A percentile compares a stretch with the other conserved stretches of the same genome.
Conservation (phyloP, 2,113 vertebrate genomes). For the Scopus umbretta region DNA sequence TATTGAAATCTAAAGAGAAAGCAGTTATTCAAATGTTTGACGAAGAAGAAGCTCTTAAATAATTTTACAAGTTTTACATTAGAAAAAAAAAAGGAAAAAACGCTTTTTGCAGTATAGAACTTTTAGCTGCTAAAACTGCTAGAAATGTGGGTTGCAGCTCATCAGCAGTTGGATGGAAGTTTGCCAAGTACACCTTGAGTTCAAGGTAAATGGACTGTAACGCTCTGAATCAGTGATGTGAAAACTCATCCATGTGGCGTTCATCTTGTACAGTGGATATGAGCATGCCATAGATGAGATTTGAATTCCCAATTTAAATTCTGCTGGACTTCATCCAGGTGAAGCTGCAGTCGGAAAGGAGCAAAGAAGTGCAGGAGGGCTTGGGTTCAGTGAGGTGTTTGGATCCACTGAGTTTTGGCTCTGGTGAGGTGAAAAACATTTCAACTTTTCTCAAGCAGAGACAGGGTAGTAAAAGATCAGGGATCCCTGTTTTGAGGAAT, state of each 20-base stretch:
- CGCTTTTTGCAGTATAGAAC: background rate
- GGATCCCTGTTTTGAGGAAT: background rate
- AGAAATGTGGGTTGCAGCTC: background rate
- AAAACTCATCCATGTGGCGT: background rate
- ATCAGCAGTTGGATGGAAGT: background rate
- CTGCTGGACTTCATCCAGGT: background rate
- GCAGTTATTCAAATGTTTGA: background rate
- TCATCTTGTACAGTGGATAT: background rate
- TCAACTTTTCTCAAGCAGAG: background rate
- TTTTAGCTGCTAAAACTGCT: background rate
- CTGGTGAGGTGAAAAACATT: background rate
- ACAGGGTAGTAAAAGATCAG: background rate
- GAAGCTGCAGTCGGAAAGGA: background rate
- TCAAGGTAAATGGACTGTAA: background rate
- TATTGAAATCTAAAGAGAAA: background rate
- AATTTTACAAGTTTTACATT: background rate
- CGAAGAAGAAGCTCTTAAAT: background rate
- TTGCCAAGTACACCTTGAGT: background rate
- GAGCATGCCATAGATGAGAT: background rate
- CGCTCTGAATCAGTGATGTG: background rate
- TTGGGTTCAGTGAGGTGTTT: background rate
- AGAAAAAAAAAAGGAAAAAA: background rate
- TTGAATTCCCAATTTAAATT: background rate
- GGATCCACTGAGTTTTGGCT: background rate
- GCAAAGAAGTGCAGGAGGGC: background rate